These are phyloP conservation scores for Microplitis demolitor DNA, from an alignment of 1,140 invertebrate species.

Conservation along the genomic window DNA sequence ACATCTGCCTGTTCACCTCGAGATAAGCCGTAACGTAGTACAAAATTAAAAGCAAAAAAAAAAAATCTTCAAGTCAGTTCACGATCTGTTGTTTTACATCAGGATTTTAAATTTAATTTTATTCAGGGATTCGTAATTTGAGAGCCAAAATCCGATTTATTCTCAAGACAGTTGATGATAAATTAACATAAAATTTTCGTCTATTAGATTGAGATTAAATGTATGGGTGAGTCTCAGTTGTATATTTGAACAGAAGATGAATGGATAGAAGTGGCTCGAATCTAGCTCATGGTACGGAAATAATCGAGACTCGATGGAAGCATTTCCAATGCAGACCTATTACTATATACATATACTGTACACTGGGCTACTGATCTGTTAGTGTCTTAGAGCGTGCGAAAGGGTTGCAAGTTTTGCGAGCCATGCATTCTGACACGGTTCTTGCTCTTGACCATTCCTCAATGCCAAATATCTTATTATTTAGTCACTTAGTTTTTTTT, in stretches of 20 bases:
- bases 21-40: background rate
- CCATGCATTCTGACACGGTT: slow-evolving; percentile 47
- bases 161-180: too few species aligned
- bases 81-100: too few species aligned
- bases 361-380: background rate
- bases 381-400: slow-evolving; percentile 25
- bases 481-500: background rate
- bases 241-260: slow-evolving; percentile 32
- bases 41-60: background rate
- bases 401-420: slow-evolving; percentile 42
- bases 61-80: background rate
- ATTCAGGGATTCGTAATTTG: background rate
- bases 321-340: background rate
- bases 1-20: slow-evolving; percentile 9
- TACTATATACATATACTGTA: background rate
- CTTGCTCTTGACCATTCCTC: slow-evolving; percentile 54
- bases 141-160: too few species aligned
- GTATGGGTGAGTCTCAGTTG: too few species aligned
- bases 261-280: slow-evolving; percentile 36
- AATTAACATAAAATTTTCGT: too few species aligned
- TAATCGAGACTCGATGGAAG: slow-evolving; percentile 24
- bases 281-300: slow-evolving; percentile 27
- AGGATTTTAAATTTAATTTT: background rate
- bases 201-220: background rate
- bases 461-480: slow-evolving; percentile 37